Base-by-base conservation (phyloP, 2,797 vertebrate species). In the Betta splendens region DNA sequence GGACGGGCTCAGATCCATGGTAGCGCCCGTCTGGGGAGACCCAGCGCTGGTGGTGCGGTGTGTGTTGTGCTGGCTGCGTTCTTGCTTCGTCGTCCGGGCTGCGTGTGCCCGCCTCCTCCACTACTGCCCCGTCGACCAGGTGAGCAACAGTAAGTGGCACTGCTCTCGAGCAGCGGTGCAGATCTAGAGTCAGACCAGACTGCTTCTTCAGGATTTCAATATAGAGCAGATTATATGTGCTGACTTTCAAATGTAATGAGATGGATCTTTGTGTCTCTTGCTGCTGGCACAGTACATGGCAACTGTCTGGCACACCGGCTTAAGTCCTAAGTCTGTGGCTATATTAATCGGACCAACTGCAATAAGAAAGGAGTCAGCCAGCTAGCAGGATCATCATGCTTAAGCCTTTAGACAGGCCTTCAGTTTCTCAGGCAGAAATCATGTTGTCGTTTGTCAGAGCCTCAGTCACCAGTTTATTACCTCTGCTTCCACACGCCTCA, bases 101-200 rank as follows among this genome's bases (percentile, higher is more conserved):
- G 40, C 72, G 51, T 77, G 79, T 21, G 51, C 53, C 25, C 81
- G 54, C 46, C 48, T 80, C 42, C 61, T 85, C 31, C 67, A 62
- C 66, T 76, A 63, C 29, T 68, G 71, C 71, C 79, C 74, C 0
- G 44, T 77, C 49, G 77, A 64, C 44, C 83, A 82, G 88, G 86
- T 88, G 78, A 82, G 83, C 53, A 43, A 37, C 11, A 5, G 3
- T 45, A 35, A 37, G 8, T 1, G 43, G 37, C 12, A 31, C 21
- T 37, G 28, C 20, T 31, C 9, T 12, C 11, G 22, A 10, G 18
- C 43, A 11, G 10, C 7, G 5, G 28, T 7, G 10, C 17, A 36
- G 13, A 35, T 31, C 49, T n/a, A 8, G 38, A 32, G 16, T 37
- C 16, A 1, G 10, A 7, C 4, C 9, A 3, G 32, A 4, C 20